phyloP scores from a whole-genome alignment of 2,888 invertebrate species.

The Leucania comma region DNA sequence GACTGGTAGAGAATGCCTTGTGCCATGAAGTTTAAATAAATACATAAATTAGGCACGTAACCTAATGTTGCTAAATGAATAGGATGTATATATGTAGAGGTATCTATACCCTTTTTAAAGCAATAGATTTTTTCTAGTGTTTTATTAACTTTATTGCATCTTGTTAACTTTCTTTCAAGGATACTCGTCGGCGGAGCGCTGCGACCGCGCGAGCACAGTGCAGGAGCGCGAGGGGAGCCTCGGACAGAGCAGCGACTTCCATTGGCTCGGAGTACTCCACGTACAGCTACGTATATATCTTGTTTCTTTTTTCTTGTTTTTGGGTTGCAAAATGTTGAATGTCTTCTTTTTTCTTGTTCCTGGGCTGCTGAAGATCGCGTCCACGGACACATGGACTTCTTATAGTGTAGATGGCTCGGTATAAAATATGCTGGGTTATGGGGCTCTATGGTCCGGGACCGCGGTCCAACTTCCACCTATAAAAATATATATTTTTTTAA shows the following conservation, averaged over 20 bases:
- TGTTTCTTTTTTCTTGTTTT: too few relatives aligned
- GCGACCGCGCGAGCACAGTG: neutral
- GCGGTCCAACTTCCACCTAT: too few relatives aligned
- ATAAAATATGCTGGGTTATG: too few relatives aligned
- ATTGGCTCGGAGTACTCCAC: conserved; percentile 28
- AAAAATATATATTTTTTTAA: too few relatives aligned
- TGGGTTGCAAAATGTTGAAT: neutral
- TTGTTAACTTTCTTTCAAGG: conserved; percentile 5
- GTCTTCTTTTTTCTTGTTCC: neutral
- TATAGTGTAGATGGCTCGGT: neutral
- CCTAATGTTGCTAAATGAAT: neutral
- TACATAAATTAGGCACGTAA: neutral
- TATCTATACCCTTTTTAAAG: too few relatives aligned
- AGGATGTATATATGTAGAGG: too few relatives aligned
- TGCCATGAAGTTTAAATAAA: too few relatives aligned
- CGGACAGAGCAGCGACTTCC: conserved; percentile 11
- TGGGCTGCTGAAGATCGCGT: neutral
- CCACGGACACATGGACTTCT: neutral
- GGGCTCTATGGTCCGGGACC: too few relatives aligned
- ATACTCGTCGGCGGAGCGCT: neutral
- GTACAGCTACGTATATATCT: conserved; percentile 63
- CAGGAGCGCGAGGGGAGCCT: conserved; percentile 25
- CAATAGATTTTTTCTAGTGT: neutral
- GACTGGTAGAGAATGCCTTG: too few relatives aligned
- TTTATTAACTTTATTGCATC: neutral